Evolutionary conservation across 2,113 vertebrate genomes (phyloP).

Genomic region (Vidua macroura): DNA sequence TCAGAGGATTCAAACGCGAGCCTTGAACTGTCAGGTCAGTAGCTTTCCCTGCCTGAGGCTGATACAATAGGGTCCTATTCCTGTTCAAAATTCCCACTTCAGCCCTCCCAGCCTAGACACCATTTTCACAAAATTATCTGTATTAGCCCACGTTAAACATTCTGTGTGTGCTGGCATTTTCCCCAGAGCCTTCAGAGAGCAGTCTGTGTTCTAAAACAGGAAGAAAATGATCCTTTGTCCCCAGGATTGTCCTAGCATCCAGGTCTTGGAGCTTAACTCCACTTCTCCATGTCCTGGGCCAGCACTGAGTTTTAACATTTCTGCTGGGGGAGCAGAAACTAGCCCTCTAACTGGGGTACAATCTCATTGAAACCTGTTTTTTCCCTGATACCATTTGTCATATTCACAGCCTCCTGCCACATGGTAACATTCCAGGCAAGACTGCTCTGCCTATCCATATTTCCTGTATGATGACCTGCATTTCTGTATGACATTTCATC

Average conservation of each 20-base stretch:
- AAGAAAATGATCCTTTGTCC: not conserved
- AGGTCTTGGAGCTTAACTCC: not conserved
- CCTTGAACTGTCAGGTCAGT: not conserved
- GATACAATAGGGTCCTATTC: accelerated
- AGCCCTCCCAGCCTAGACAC: not conserved
- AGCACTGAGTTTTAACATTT: not conserved
- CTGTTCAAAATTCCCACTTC: not conserved
- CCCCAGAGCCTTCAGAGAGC: not conserved
- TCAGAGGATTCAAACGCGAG: not conserved
- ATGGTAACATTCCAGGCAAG: not conserved
- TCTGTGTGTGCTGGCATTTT: not conserved
- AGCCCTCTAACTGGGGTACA: not conserved
- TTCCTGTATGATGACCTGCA: not conserved
- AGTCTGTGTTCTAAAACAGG: not conserved
- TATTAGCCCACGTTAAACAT: not conserved
- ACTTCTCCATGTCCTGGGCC: not conserved
- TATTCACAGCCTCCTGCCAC: not conserved
- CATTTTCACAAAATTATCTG: not conserved
- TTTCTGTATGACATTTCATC: not conserved
- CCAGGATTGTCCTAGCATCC: not conserved
- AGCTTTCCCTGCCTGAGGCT: not conserved
- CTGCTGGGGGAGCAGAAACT: not conserved
- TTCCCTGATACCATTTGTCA: not conserved
- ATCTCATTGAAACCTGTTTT: not conserved
- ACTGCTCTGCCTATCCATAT: not conserved